Base-by-base conservation (phyloP, 2,797 vertebrate species). In the Hoplostethus atlanticus region DNA sequence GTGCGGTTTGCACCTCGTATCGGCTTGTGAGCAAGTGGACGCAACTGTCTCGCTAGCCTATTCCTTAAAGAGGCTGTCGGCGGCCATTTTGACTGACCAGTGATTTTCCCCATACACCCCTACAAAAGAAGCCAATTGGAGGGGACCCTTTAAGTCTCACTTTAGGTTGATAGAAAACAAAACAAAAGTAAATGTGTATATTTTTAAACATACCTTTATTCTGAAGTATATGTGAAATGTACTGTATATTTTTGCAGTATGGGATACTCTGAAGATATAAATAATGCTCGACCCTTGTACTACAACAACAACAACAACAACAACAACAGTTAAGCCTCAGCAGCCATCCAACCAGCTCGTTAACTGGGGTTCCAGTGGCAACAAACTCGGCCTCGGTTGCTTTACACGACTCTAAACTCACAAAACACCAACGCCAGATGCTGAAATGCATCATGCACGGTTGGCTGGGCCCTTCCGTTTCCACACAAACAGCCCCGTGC, bases 71-170 rank as follows among this genome's bases (percentile, higher is more conserved):
- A 73, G 83, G 71, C 80, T 81, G 80, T 47, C 7, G 55, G 36
- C 17, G 74, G 80, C 63, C 80, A 73, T 78, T 88, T 80, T 92
- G 82, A 86, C 63, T 81, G 86, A 87, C 85, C 84, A 82, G 83
- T 81, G 84, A 88, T 75, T 86, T 88, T 88, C 78, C 68, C 71
- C 84, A 89, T 55, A 84, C 64, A 84, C 68, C 50, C 85, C 80
- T 88, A 91, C n/a, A 89, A 88, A 91, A 85, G 31, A 88, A 87
- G 85, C 73, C 83, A 91, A 87, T 91, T 81, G 75, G 72, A 84
- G 71, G 79, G 69, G 76, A 67, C 47, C 34, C 81, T 84, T 88
- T 75, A 77, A 83, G 25, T 71, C 51, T 77, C 60, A 68, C 17
- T 81, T 76, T 64, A 71, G 44, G 68, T 57, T 53, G 38, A 56